phyloP scores from a whole-genome alignment of 2,797 vertebrate genomes.

The Brachyrhaphis roseni region DNA sequence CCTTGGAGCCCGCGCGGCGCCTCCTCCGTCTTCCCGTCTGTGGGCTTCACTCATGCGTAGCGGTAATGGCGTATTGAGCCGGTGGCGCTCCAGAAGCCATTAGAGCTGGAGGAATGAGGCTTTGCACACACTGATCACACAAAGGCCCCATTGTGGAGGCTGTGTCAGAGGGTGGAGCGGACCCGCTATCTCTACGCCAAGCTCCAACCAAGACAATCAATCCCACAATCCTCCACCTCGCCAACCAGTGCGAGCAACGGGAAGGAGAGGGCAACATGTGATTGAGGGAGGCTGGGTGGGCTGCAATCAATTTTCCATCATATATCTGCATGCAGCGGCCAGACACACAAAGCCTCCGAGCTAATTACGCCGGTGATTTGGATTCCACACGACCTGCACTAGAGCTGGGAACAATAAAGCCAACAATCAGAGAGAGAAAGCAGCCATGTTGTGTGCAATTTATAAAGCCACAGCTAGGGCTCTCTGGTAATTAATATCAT shows the following conservation, averaged over 20 bases:
- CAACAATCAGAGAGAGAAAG: constrained; percentile 64
- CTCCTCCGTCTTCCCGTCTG: constrained; percentile 39
- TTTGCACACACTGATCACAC: constrained; percentile 59
- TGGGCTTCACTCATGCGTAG: constrained; percentile 55
- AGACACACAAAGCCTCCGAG: constrained; percentile 68
- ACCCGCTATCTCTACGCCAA: constrained; percentile 57
- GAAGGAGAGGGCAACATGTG: constrained; percentile 44
- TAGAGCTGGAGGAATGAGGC: constrained; percentile 66
- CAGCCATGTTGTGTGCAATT: constrained; percentile 73
- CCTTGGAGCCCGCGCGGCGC: not conserved
- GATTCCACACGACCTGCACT: constrained; percentile 69
- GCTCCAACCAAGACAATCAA: constrained; percentile 65
- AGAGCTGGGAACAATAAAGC: constrained; percentile 75
- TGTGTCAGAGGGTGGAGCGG: constrained; percentile 65
- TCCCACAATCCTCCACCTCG: constrained; percentile 52
- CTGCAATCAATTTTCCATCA: constrained; percentile 68
- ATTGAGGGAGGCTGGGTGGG: constrained; percentile 59
- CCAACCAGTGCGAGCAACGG: constrained; percentile 35
- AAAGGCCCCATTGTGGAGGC: constrained; percentile 71
- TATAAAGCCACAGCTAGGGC: constrained; percentile 66
- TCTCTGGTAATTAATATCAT: constrained; percentile 77
- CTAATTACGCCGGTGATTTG: constrained; percentile 79
- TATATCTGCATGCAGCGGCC: constrained; percentile 68
- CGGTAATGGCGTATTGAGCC: constrained; percentile 70
- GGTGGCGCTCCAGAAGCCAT: constrained; percentile 68